Evolutionary conservation across 2,797 vertebrate genomes (phyloP).

Genomic region (Pseudochirops corinnae): DNA sequence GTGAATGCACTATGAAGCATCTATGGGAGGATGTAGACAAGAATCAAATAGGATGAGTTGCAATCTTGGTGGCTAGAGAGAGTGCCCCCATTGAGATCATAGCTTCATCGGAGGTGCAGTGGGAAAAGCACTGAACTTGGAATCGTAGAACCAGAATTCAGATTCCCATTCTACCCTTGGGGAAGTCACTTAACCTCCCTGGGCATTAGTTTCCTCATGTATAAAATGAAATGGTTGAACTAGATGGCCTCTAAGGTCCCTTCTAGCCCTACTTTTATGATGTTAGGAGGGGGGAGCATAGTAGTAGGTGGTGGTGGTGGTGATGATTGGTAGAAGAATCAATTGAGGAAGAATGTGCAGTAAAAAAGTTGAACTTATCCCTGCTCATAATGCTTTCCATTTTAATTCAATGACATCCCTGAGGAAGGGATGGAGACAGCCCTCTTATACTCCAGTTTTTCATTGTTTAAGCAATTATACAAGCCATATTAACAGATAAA

Average conservation of each 20-base stretch:
- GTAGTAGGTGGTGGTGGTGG: not conserved
- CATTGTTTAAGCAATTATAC: not conserved
- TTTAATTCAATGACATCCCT: conserved; percentile 4
- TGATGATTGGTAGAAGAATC: not conserved
- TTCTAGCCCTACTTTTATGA: not conserved
- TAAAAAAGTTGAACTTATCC: not conserved
- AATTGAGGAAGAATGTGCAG: not conserved
- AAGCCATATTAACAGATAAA: conserved; percentile 8
- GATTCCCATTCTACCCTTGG: not conserved
- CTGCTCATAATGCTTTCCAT: conserved; percentile 18
- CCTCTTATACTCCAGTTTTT: not conserved
- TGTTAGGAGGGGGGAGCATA: not conserved
- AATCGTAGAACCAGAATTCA: not conserved
- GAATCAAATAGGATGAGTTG: not conserved
- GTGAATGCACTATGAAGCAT: not conserved
- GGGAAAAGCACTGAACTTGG: not conserved
- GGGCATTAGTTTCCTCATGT: not conserved
- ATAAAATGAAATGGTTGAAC: not conserved
- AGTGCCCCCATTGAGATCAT: not conserved
- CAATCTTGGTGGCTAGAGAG: not conserved
- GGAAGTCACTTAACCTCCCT: not conserved
- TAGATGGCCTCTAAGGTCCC: not conserved
- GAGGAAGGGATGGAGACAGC: conserved; percentile 35
- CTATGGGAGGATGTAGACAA: not conserved
- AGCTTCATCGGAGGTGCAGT: not conserved